Evolutionary conservation across 92 coral and sea anemone species (phyloP).

Genomic region (Paramuricea clavata): DNA sequence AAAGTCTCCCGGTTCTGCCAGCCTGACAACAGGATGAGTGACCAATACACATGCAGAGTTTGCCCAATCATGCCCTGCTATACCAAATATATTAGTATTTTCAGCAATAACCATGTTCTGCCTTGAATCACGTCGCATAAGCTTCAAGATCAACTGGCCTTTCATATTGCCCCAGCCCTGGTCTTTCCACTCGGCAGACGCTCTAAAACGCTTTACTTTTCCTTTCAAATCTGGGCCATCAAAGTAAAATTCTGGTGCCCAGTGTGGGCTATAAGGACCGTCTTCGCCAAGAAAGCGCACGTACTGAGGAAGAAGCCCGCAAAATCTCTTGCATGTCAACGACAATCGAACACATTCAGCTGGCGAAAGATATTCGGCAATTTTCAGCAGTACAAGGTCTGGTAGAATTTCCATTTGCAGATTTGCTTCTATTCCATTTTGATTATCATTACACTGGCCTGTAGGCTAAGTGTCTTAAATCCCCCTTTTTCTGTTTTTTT

Average conservation of each 20-base stretch:
- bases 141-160: constrained; percentile 61
- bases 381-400: constrained; percentile 50
- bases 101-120: constrained; percentile 28
- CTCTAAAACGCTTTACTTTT: constrained; percentile 37
- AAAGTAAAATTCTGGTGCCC: constrained; percentile 63
- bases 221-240: constrained; percentile 57
- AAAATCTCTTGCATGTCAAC: constrained; percentile 37
- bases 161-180: constrained; percentile 76
- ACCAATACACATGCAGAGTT: not conserved
- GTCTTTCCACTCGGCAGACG: constrained; percentile 64
- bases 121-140: constrained; percentile 49
- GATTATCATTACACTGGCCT: no score
- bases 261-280: constrained; percentile 58
- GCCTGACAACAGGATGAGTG: constrained; percentile 42
- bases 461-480: no score
- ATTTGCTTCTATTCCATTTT: no score
- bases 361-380: constrained; percentile 61
- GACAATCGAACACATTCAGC: constrained; percentile 65
- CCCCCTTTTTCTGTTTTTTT: no score
- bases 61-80: constrained; percentile 67
- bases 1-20: constrained; percentile 67
- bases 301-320: constrained; percentile 55
- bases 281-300: constrained; percentile 32
- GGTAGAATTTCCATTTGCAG: constrained; percentile 39
- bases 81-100: constrained; percentile 61